Percentiles rank a stretch among this genome's conserved stretches.
Evolutionary conservation across 2,888 invertebrate genomes (phyloP).

Genomic region (Galeopsomyia nigrocyanea): DNA sequence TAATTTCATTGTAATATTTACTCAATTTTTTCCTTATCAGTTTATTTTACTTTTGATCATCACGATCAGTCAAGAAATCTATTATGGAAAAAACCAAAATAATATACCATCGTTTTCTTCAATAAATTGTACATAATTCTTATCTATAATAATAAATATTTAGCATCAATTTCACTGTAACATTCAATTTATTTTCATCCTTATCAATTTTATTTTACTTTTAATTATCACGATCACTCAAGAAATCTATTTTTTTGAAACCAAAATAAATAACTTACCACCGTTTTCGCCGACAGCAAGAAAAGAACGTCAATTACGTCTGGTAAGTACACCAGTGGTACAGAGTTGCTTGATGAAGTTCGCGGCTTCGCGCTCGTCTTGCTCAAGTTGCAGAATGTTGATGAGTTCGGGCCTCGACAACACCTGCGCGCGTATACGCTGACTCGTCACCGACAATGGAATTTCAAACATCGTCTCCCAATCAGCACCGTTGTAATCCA

Average conservation of each 20-base stretch:
- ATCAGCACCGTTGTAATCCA: slow-evolving; percentile 69
- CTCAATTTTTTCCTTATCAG: neutral
- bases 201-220: neutral
- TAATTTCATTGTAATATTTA: neutral
- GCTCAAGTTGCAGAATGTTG: slow-evolving; percentile 60
- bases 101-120: no score
- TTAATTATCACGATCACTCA: neutral
- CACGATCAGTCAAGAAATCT: no score
- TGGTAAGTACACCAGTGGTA: slow-evolving; percentile 46
- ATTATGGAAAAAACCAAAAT: no score
- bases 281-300: no score
- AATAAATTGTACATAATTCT: slow-evolving; percentile 21
- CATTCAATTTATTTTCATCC: neutral
- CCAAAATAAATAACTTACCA: no score
- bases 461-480: slow-evolving; percentile 70
- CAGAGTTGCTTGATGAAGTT: slow-evolving; percentile 60
- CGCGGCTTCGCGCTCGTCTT: slow-evolving; percentile 59
- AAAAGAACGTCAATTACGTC: slow-evolving; percentile 18
- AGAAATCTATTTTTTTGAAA: no score
- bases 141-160: neutral
- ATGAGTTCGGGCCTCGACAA: slow-evolving; percentile 71
- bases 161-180: neutral
- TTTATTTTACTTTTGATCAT: neutral
- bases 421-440: slow-evolving; percentile 70
- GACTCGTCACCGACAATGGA: slow-evolving; percentile 69